Base-by-base conservation (phyloP, 1,140 invertebrate genomes). In the Hetaerina americana region DNA sequence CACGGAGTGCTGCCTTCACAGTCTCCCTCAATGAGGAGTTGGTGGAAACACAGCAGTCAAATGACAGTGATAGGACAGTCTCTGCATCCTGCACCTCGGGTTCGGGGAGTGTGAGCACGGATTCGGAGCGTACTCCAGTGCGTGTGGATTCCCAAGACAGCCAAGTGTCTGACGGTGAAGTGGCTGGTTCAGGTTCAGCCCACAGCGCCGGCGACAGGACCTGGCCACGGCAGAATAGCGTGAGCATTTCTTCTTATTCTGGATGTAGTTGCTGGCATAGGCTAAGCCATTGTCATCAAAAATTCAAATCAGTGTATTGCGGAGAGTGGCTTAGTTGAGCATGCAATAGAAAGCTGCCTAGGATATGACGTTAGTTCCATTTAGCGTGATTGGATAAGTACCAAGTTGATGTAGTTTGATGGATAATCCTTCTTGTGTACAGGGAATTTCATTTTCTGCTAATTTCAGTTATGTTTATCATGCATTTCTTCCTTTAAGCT, bases 221-320 rank as follows among this genome's bases (percentile, higher is more conserved):
- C 40, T 94, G 92, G 91, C 92, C 92, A 69, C 79, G 94, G 73
- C 94, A 96, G 81, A 96, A 96, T 82, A 95, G 93, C 76, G 91
- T 93, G 85, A 82, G 86, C 83, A 57, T 57, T 1, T 5, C 1
- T 57, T 57, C 22, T 57, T 6, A 6, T 57, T 10, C 40, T 57
- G n/a, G n/a, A n/a, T n/a, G n/a, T n/a, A n/a, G n/a, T n/a, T n/a
- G n/a, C n/a, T n/a, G n/a, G n/a, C n/a, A n/a, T n/a, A n/a, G n/a
- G n/a, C n/a, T n/a, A n/a, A n/a, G n/a, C n/a, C n/a, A n/a, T n/a
- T n/a, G n/a, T n/a, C n/a, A n/a, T n/a, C n/a, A n/a, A n/a, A n/a
- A n/a, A n/a, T n/a, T n/a, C 10, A 0, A 66, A 25, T 24, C 10
- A 12, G n/a, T n/a, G n/a, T n/a, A n/a, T n/a, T n/a, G n/a, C n/a